Percentiles rank a stretch among this genome's conserved stretches.
phyloP scores from a whole-genome alignment of 64 coral and sea anemone genomes.

The Montipora efflorescens region DNA sequence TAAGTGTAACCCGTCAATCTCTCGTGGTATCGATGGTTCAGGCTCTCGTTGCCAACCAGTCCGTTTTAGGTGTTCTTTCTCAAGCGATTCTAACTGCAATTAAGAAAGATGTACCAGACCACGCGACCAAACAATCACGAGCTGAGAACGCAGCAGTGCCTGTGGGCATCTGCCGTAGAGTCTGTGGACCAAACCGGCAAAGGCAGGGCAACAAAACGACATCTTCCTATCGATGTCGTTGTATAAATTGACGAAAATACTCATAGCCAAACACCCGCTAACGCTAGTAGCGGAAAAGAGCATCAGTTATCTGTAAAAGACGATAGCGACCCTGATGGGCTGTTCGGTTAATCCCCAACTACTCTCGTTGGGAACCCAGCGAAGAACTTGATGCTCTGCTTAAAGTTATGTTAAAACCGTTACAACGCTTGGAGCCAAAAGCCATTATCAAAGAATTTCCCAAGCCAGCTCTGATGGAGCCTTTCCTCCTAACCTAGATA shows the following conservation, averaged over 20 bases:
- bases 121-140: not conserved
- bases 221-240: constrained; percentile 34
- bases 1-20: constrained; percentile 33
- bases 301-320: not conserved
- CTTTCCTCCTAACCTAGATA: constrained; percentile 61
- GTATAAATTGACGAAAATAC: not conserved
- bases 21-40: constrained; percentile 38
- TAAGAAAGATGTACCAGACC: constrained; percentile 18
- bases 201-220: constrained; percentile 29
- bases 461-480: constrained; percentile 24
- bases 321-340: constrained; percentile 36
- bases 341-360: not conserved
- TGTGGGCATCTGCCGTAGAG: constrained; percentile 65
- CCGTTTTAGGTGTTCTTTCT: constrained; percentile 27
- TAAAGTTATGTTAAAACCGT: constrained; percentile 4
- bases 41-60: constrained; percentile 64
- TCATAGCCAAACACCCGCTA: not conserved
- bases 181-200: constrained; percentile 77
- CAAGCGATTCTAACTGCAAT: constrained; percentile 56
- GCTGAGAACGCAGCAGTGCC: constrained; percentile 65
- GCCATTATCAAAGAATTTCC: constrained; percentile 58
- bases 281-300: too few relatives aligned
- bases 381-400: constrained; percentile 69
- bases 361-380: constrained; percentile 69
- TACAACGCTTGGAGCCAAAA: constrained; percentile 44